Evolutionary conservation across 2,113 vertebrate species (phyloP), one percentile per base, ranked within the genome.

Genomic region (Cathartes aura): DNA sequence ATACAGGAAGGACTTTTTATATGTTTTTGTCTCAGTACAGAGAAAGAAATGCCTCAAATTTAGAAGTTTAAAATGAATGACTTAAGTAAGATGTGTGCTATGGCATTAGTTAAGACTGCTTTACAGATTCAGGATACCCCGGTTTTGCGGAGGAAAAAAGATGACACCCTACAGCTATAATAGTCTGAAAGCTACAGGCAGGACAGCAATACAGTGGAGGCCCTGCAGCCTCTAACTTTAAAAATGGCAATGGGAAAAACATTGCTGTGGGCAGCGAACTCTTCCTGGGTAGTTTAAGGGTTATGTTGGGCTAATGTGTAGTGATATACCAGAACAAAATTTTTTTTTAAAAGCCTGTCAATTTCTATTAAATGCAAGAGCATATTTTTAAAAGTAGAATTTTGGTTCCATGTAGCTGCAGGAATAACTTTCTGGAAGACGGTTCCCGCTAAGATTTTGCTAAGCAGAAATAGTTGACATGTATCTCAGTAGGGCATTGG

Each of bases 401-500:
- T 87, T 47, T 34, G 12, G 50, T 75, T 87, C 38, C 14, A 4
- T 3, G 0, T 22, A 8, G 38, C 16, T 48, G 11, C n/a, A 19
- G 56, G 70, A 91, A 11, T 34, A 79, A 50, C 19, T 6, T 83
- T 12, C 22, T 18, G 29, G 18, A 62, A 42, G 47, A 4, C 68
- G 10, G 12, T 34, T 81, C 8, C 15, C 7, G 8, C 4, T 36
- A 22, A 12, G 18, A 8, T 47, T 24, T 42, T 38, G 15, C 11
- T 13, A 18, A 48, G 40, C 22, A 64, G 70, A 20, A 59, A 4
- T 16, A 50, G 67, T 73, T 58, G 47, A 38, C 1, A 0, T 40
- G 24, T 47, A 19, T 74, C 36, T 83, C 34, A 13, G 0, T 16
- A 53, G 48, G 34, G 19, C 0, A 0, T 11, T 89, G 47, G 40